Evolutionary conservation across 2,888 invertebrate species (phyloP), one percentile per base, ranked within the genome.

Genomic region (Agrilus biguttatus): DNA sequence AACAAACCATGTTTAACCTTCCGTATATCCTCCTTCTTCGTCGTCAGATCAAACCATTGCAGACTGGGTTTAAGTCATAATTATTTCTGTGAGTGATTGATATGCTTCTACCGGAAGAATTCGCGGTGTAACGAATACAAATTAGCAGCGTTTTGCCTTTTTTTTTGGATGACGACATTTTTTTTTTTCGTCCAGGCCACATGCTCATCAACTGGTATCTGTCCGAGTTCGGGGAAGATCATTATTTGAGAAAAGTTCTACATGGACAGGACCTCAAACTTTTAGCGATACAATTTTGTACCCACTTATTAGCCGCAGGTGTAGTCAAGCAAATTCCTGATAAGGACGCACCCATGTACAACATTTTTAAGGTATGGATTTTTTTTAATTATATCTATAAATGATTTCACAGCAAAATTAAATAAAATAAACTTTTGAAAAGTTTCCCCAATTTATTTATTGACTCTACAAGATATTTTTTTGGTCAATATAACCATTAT

Each of bases 141-240:
- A 36, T 14, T 13, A 14, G 28, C 4, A 28, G 28, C 2, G 21
- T 13, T n/a, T 8, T 34, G 10, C 7, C 14, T 34, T 8, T 34
- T 14, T n/a, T 36, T 14, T 36, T 36, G 7, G n/a, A 8, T 36
- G 17, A 17, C 17, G 36, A 13, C 14, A 36, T n/a, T 17, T n/a
- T n/a, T 34, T 23, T 40, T 37, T 28, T 8, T 28, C 41, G 35
- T 74, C 19, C 70, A 93, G 92, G 92, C 65, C 84, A 90, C 69
- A 89, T 90, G 84, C 74, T 93, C 58, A 73, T 91, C 55, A 88
- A 89, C 66, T 91, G 91, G 89, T 78, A 90, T 56, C 71, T 83
- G 51, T 83, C 87, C 40, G 82, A 86, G 35, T 75, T 83, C 52
- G 73, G 77, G 47, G 86, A 83, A 51, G 78, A 77, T 48, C 78